phyloP scores from a whole-genome alignment of 2,888 invertebrate species.

The Limenitis camilla region DNA sequence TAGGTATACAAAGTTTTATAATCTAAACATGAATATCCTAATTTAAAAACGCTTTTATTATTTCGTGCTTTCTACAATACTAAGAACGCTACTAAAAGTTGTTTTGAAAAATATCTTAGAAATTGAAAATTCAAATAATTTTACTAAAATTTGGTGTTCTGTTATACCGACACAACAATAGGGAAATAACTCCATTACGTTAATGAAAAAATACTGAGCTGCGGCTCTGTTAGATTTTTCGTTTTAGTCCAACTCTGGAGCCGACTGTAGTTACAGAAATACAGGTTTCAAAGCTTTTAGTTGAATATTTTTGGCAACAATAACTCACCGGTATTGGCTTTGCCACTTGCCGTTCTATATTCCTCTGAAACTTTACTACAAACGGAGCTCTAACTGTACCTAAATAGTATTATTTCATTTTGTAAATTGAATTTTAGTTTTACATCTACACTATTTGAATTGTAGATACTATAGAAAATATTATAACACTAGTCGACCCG shows the following conservation, averaged over 20 bases:
- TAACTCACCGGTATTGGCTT: conserved; percentile 6
- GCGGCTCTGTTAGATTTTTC: conserved; percentile 9
- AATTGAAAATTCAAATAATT: too few relatives aligned
- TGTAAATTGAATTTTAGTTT: too few relatives aligned
- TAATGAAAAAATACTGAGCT: conserved; percentile 18
- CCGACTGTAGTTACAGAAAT: conserved; percentile 12
- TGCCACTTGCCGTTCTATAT: background rate
- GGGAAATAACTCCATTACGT: conserved; percentile 16
- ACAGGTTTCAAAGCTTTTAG: conserved; percentile 9
- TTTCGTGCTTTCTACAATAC: too few relatives aligned
- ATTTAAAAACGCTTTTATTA: too few relatives aligned
- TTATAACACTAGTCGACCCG: too few relatives aligned
- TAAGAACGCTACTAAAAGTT: too few relatives aligned
- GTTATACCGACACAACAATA: background rate
- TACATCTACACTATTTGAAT: too few relatives aligned
- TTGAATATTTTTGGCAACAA: conserved; percentile 10
- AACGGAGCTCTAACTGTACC: background rate
- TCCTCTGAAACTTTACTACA: background rate
- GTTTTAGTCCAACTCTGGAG: conserved; percentile 12
- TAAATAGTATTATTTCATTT: too few relatives aligned
- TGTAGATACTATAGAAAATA: too few relatives aligned
- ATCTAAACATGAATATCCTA: too few relatives aligned
- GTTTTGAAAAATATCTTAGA: too few relatives aligned
- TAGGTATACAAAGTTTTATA: too few relatives aligned
- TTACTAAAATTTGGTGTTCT: conserved; percentile 20